Evolutionary conservation across 2,797 vertebrate species (phyloP).

Genomic region (Gastrophryne carolinensis): DNA sequence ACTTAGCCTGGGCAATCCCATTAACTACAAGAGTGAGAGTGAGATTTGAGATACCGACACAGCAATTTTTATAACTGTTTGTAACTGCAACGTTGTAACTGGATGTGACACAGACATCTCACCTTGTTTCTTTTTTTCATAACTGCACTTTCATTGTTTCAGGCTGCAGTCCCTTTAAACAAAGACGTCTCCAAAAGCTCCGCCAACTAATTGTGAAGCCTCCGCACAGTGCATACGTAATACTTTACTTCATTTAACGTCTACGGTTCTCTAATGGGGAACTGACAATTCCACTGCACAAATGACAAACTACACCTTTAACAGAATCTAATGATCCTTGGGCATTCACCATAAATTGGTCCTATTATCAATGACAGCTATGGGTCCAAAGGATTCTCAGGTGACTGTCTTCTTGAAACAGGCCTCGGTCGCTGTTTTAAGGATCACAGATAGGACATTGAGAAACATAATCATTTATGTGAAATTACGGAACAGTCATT

Average conservation of each 20-base stretch:
- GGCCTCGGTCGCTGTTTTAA: conserved; percentile 19
- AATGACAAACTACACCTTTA: conserved; percentile 70
- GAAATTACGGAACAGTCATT: conserved; percentile 40
- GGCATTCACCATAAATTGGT: conserved; percentile 65
- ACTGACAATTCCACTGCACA: conserved; percentile 69
- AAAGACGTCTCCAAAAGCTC: conserved; percentile 63
- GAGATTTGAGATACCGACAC: too few relatives aligned
- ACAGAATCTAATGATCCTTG: conserved; percentile 73
- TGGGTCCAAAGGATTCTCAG: conserved; percentile 56
- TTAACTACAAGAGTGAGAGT: too few relatives aligned
- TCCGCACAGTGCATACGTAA: conserved; percentile 61
- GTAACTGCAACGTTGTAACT: too few relatives aligned
- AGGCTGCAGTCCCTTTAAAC: conserved; percentile 16
- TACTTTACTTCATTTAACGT: conserved; percentile 70
- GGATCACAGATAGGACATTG: conserved; percentile 40
- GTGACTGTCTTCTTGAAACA: background rate
- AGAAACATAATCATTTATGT: conserved; percentile 47
- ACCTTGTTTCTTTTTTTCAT: too few relatives aligned
- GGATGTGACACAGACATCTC: too few relatives aligned
- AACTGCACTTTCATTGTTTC: too few relatives aligned
- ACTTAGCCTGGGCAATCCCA: too few relatives aligned
- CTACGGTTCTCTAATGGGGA: conserved; percentile 76
- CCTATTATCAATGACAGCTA: conserved; percentile 70
- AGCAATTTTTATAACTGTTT: too few relatives aligned
- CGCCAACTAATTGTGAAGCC: conserved; percentile 38